Evolutionary conservation across 2,113 vertebrate genomes (phyloP).

Genomic region (Anolis carolinensis): DNA sequence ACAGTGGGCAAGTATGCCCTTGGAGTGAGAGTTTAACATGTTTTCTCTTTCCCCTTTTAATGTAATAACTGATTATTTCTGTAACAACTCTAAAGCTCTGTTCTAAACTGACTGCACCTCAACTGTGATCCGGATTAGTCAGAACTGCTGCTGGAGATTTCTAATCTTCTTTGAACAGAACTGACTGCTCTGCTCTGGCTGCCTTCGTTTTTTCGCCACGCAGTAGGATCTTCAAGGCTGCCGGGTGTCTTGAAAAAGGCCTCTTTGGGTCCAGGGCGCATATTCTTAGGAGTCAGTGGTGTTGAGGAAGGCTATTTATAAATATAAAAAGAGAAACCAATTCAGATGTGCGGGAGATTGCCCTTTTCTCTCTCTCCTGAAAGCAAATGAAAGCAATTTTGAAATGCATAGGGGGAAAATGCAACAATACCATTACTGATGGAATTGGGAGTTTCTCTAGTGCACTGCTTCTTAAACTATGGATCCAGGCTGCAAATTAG

Average conservation of each 20-base stretch:
- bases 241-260: conserved; percentile 92
- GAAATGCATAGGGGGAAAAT: background rate
- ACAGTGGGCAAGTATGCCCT: conserved; percentile 7
- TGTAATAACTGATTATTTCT: conserved; percentile 25
- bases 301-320: conserved; percentile 70
- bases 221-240: conserved; percentile 70
- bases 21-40: background rate
- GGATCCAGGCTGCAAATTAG: no score
- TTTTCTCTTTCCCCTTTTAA: conserved; percentile 1
- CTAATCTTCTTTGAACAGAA: conserved; percentile 89
- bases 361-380: background rate
- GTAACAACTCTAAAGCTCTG: background rate
- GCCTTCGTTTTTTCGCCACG: conserved; percentile 74
- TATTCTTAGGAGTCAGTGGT: conserved; percentile 84
- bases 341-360: background rate
- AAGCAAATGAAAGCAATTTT: background rate
- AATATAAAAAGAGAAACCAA: conserved; percentile 33
- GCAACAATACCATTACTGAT: background rate
- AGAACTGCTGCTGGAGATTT: conserved; percentile 77
- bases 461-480: no score
- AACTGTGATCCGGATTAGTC: conserved; percentile 44
- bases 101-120: conserved; percentile 22
- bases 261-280: conserved; percentile 68
- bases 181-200: conserved; percentile 69
- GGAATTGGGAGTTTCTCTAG: background rate